Conservation (phyloP, 2,113 vertebrate species). For the Pelodiscus sinensis region DNA sequence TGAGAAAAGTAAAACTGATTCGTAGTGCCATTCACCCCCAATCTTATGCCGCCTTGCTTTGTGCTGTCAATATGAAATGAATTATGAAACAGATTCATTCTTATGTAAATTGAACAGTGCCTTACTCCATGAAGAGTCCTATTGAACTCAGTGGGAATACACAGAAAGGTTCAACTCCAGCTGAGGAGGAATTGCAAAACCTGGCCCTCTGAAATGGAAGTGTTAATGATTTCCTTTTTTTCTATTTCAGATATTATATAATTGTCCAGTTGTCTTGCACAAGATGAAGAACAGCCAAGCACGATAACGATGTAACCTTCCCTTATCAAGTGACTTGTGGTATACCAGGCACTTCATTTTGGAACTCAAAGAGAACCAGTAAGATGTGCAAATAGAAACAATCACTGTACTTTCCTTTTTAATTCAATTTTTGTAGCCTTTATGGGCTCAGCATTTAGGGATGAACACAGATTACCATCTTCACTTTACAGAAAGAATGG, state of each 20-base stretch:
- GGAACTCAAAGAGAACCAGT: neutral
- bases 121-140: neutral
- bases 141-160: neutral
- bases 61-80: neutral
- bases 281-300: neutral
- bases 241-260: neutral
- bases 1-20: neutral
- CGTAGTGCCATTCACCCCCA: neutral
- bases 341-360: neutral
- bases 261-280: neutral
- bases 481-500: neutral
- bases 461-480: neutral
- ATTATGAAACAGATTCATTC: neutral
- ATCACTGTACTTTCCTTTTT: constrained; percentile 9
- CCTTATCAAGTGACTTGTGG: neutral
- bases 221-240: neutral
- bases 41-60: neutral
- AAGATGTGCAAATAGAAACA: neutral
- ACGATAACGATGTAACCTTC: neutral
- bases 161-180: neutral
- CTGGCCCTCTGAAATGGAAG: neutral
- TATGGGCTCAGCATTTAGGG: constrained; percentile 12
- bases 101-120: neutral
- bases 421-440: constrained; percentile 5
- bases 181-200: neutral